Evolutionary conservation across 2,797 vertebrate species (phyloP).

Genomic region (Crocidura indochinensis): DNA sequence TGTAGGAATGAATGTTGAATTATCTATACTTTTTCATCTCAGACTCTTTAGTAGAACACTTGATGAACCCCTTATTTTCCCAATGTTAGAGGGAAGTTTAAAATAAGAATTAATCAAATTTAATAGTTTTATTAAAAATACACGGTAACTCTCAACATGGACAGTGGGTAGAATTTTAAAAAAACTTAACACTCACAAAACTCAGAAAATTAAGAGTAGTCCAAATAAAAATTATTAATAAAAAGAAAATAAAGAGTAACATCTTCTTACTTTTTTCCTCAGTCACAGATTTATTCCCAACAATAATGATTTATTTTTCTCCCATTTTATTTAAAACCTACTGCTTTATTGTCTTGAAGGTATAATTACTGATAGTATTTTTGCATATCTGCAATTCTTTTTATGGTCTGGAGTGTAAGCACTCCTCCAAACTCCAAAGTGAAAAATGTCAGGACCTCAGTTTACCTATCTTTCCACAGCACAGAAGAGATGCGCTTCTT

Average conservation of each 20-base stretch:
- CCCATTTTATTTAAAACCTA: background rate
- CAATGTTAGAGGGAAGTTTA: background rate
- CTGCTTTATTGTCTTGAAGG: background rate
- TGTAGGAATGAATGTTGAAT: background rate
- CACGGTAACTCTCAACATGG: background rate
- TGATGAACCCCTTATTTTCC: background rate
- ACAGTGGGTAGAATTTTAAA: background rate
- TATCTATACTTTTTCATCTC: background rate
- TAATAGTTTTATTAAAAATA: slow-evolving; percentile 29
- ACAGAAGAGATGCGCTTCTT: background rate
- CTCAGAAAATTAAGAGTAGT: slow-evolving; percentile 18
- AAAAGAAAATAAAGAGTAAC: slow-evolving; percentile 5
- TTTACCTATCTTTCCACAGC: background rate
- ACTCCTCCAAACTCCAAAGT: background rate
- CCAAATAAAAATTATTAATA: too few species aligned
- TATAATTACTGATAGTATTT: background rate
- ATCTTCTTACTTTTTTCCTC: background rate
- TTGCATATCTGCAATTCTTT: background rate
- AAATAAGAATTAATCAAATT: background rate
- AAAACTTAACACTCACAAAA: background rate
- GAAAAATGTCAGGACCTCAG: background rate
- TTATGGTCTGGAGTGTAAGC: background rate
- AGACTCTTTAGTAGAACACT: background rate
- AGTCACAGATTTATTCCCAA: slow-evolving; percentile 13
- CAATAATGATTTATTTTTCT: background rate